These are phyloP conservation scores for Psittacus erithacus DNA, from an alignment of 2,113 vertebrate genomes.

Conservation along the genomic window DNA sequence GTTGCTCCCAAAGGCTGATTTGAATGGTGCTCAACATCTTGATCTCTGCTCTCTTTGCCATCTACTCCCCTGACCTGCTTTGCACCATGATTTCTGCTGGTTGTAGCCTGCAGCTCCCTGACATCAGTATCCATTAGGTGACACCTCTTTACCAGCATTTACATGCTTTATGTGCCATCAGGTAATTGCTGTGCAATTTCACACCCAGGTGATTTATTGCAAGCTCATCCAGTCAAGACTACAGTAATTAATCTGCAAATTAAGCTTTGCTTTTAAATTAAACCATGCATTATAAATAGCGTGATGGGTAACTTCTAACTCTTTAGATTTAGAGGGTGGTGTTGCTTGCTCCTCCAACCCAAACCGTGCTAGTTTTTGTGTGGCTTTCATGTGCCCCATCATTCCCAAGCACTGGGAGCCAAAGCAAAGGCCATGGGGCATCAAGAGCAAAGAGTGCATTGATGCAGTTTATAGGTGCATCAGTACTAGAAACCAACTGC, in stretches of 20 bases:
- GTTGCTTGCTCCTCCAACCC: neutral
- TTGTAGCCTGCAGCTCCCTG: neutral
- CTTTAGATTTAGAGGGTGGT: neutral
- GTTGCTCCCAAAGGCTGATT: neutral
- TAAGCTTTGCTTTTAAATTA: slow-evolving; percentile 36
- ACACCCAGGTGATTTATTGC: slow-evolving; percentile 26
- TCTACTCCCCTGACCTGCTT: neutral
- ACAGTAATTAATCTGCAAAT: slow-evolving; percentile 52
- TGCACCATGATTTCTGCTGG: neutral
- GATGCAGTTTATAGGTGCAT: neutral
- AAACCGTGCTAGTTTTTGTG: neutral
- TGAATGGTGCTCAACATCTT: neutral
- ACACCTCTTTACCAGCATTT: slow-evolving; percentile 10
- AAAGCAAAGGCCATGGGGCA: neutral
- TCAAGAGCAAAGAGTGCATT: neutral
- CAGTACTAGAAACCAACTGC: neutral
- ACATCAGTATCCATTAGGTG: slow-evolving; percentile 12
- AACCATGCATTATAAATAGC: neutral
- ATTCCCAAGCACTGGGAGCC: neutral
- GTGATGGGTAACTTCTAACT: neutral
- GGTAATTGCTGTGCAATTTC: slow-evolving; percentile 29
- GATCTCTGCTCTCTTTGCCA: neutral
- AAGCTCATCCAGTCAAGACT: neutral
- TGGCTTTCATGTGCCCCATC: neutral
- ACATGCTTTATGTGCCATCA: neutral